phyloP scores from a whole-genome alignment of 2,888 invertebrate species.

The Sepioteuthis lessoniana region DNA sequence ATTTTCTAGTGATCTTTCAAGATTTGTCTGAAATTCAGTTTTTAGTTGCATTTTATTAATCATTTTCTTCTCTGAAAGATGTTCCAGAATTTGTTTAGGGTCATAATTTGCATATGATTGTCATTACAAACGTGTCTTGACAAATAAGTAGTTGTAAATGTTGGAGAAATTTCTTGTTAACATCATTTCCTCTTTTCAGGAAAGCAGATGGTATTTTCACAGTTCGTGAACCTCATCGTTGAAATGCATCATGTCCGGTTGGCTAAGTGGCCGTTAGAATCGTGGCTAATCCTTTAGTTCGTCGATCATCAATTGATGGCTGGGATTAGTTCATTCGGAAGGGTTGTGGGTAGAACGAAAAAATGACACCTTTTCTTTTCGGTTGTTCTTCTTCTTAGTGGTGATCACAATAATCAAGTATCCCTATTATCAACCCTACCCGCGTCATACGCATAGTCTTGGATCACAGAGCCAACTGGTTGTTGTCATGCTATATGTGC shows the following conservation, averaged over 20 bases:
- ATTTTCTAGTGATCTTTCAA: neutral
- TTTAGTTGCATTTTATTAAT: neutral
- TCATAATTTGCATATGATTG: neutral
- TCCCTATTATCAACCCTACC: neutral
- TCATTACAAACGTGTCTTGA: neutral
- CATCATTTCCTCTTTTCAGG: neutral
- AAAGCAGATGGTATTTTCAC: slow-evolving; percentile 14
- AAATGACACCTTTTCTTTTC: neutral
- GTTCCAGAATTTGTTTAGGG: neutral
- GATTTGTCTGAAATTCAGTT: neutral
- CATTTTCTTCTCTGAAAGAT: no score
- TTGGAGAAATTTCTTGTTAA: neutral
- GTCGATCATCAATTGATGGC: neutral
- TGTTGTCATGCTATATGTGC: slow-evolving; percentile 11
- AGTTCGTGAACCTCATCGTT: neutral
- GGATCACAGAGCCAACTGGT: slow-evolving; percentile 19
- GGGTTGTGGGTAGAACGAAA: neutral
- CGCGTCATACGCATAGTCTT: neutral
- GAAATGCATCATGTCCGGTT: neutral
- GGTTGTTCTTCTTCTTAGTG: neutral
- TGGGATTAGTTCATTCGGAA: neutral
- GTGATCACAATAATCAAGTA: neutral
- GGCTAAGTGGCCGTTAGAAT: neutral
- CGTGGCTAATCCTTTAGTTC: slow-evolving; percentile 16
- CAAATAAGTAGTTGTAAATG: neutral